A percentile compares a stretch with the other conserved stretches of the same genome.
phyloP scores from a whole-genome alignment of 2,113 vertebrate genomes.

The Entosphenus tridentatus region DNA sequence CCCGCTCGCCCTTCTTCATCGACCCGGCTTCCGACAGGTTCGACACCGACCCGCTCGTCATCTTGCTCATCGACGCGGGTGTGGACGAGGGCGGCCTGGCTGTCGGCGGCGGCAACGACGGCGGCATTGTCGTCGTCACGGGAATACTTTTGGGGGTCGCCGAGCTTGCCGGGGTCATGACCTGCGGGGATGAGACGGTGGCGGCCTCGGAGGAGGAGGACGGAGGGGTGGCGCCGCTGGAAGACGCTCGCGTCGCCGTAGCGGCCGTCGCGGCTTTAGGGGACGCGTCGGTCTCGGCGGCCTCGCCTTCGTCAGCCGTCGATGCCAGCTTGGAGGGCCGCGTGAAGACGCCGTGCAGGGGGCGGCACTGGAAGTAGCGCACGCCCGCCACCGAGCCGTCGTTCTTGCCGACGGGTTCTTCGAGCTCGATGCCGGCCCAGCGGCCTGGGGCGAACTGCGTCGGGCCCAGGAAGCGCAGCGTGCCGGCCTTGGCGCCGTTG shows the following conservation, averaged over 20 bases:
- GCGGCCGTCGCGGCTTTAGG: constrained; percentile 6
- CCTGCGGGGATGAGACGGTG: constrained; percentile 22
- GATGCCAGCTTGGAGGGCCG: constrained; percentile 64
- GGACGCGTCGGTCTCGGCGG: constrained; percentile 40
- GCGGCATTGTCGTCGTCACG: constrained; percentile 30
- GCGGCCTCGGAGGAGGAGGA: constrained; percentile 28
- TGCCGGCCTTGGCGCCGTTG: constrained; percentile 79
- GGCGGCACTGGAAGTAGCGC: constrained; percentile 82
- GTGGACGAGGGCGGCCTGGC: constrained; percentile 22
- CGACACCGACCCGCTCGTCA: constrained; percentile 67
- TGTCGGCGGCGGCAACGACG: constrained; percentile 17
- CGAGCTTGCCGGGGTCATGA: constrained; percentile 33
- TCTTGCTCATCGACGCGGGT: constrained; percentile 37
- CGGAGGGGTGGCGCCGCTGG: constrained; percentile 41
- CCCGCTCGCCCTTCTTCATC: constrained; percentile 75
- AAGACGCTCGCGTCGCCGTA: constrained; percentile 15
- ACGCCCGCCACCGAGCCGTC: constrained; percentile 82
- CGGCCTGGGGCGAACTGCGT: constrained; percentile 89
- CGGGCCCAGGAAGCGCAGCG: constrained; percentile 76
- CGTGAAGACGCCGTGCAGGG: constrained; percentile 72
- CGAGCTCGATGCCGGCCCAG: constrained; percentile 86
- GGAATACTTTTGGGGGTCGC: constrained; percentile 50
- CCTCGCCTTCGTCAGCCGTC: constrained; percentile 41
- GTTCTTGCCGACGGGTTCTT: constrained; percentile 91
- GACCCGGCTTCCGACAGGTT: constrained; percentile 84